Evolutionary conservation across 2,113 vertebrate species (phyloP).

Genomic region (Prunella himalayana): DNA sequence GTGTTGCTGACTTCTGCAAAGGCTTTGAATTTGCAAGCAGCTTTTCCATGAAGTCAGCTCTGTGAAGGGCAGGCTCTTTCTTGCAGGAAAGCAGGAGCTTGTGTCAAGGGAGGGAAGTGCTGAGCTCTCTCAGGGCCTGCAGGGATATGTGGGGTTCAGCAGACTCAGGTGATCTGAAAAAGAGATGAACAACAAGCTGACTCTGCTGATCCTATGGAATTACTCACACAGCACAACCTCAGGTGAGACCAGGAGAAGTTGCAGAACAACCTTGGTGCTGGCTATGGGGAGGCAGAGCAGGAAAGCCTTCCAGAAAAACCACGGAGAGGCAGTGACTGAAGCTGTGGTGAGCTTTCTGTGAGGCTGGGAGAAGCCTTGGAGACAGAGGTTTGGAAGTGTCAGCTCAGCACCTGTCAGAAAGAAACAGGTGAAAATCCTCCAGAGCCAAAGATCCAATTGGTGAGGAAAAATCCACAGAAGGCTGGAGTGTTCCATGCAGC

Average conservation of each 20-base stretch:
- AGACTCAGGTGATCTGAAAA: not conserved
- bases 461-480: not conserved
- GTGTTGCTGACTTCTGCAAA: not conserved
- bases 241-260: not conserved
- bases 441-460: not conserved
- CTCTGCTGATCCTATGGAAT: not conserved
- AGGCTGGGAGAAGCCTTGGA: not conserved
- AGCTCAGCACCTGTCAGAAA: not conserved
- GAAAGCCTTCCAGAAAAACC: not conserved
- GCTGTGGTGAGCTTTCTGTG: not conserved
- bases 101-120: not conserved
- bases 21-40: not conserved
- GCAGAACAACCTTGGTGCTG: not conserved
- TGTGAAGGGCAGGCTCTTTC: not conserved
- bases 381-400: not conserved
- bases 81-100: not conserved
- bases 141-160: not conserved
- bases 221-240: not conserved
- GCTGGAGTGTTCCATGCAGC: not conserved
- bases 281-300: not conserved
- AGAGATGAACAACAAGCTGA: not conserved
- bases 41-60: not conserved
- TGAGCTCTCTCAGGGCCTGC: not conserved
- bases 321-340: rapidly evolving
- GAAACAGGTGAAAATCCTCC: not conserved